Evolutionary conservation across 2,797 vertebrate species (phyloP).

Genomic region (Tarsius wallacei): DNA sequence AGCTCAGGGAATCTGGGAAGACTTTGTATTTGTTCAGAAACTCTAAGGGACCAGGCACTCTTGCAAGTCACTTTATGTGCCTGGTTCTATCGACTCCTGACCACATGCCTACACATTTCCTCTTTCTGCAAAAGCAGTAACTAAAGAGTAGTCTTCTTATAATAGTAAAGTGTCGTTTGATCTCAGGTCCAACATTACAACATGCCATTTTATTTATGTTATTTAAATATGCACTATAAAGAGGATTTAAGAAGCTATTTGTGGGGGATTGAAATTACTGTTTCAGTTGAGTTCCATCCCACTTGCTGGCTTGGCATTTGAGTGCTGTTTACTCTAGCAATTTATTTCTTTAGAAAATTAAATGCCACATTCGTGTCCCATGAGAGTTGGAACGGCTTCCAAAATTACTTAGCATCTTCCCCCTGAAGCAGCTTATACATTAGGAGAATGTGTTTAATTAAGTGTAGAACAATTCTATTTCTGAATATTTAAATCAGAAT

Average conservation of each 20-base stretch:
- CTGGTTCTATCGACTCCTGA: background rate
- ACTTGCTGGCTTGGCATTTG: constrained; percentile 11
- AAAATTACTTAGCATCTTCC: constrained; percentile 60
- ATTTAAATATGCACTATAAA: constrained; percentile 37
- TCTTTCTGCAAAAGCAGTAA: background rate
- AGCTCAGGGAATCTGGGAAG: background rate
- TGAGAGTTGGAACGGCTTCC: constrained; percentile 43
- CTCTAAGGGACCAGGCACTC: background rate
- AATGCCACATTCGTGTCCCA: constrained; percentile 45
- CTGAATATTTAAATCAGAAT: constrained; percentile 63
- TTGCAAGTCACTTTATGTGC: background rate
- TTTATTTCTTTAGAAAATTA: constrained; percentile 76
- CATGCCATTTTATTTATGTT: background rate
- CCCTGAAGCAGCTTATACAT: constrained; percentile 47
- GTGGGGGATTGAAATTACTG: background rate
- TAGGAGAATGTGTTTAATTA: constrained; percentile 68
- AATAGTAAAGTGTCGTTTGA: background rate
- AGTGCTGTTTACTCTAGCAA: constrained; percentile 65
- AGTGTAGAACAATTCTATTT: constrained; percentile 57
- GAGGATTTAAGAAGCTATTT: background rate
- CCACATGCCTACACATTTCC: background rate
- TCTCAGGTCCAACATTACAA: background rate
- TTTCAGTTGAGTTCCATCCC: background rate
- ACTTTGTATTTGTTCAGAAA: background rate
- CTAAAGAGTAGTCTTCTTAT: background rate